Evolutionary conservation across 2,797 vertebrate genomes (phyloP), one percentile per base, ranked within the genome.

Genomic region (Pseudochirops corinnae): DNA sequence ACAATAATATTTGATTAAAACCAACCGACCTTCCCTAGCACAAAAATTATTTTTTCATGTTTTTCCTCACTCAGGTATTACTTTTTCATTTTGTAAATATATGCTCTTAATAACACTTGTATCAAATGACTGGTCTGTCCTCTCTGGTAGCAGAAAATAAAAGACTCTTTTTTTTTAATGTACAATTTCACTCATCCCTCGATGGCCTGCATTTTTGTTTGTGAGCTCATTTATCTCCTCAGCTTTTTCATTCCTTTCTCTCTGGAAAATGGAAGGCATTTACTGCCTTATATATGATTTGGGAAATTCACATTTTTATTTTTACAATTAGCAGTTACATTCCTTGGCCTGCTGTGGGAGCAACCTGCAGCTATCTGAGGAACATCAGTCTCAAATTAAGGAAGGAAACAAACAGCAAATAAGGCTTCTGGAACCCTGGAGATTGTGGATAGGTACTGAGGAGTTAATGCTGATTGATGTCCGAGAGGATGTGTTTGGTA

Each of bases 261-360:
- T 92, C 93, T 55, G 93, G 93, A 52, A 96, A 96, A 97, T 98
- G 92, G 39, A 93, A 95, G 58, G 56, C 26, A 95, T 97, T 96
- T 96, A 55, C 90, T 96, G 56, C 95, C 90, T 97, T 96, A 95
- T 90, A 93, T 90, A 90, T 94, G 97, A 93, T 33, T 52, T 58
- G 28, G 98, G 96, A 96, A 56, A 97, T 97, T 97, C 96, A 96
- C 91, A 91, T 1, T 52, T 97, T 97, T 92, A 95, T 95, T 95
- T 74, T 90, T 95, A 50, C 58, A 91, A 28, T 55, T 57, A 67
- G 14, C 92, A 57, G 93, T 98, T 95, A 92, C 56, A 58, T 97
- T 93, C 90, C 18, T 10, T 96, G 56, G 11, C 58, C 92, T 94
- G 92, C 90, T 93, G 46, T 67, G 58, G 93, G 91, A 94, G 67